Evolutionary conservation across 2,888 invertebrate species (phyloP).

Genomic region (Sepioteuthis lessoniana): DNA sequence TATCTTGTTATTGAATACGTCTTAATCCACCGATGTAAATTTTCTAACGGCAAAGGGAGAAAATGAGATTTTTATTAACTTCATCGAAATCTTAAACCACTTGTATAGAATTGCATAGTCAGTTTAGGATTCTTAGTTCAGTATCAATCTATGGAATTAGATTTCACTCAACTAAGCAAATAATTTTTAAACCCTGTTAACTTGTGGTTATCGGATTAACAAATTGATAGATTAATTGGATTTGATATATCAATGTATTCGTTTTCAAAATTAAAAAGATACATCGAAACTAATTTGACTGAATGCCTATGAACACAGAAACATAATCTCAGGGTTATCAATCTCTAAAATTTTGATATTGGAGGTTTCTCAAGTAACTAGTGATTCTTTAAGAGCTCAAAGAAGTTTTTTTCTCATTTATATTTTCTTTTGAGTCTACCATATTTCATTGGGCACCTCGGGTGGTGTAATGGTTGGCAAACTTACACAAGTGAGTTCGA

Average conservation of each 20-base stretch:
- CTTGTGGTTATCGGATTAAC: not conserved
- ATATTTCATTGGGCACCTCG: too few relatives aligned
- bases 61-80: not conserved
- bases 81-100: not conserved
- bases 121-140: not conserved
- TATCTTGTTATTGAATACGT: not conserved
- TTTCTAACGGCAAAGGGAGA: not conserved
- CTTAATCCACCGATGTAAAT: not conserved
- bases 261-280: not conserved
- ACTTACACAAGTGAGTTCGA: too few relatives aligned
- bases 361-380: not conserved
- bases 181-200: not conserved
- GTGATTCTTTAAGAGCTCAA: too few relatives aligned
- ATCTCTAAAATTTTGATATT: not conserved
- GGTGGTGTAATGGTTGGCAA: too few relatives aligned
- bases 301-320: not conserved
- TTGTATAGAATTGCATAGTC: not conserved
- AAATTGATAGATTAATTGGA: not conserved
- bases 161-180: not conserved
- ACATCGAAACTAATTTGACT: not conserved
- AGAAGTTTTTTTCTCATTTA: too few relatives aligned
- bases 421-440: too few relatives aligned
- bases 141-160: not conserved
- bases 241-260: not conserved
- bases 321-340: not conserved